Conservation (phyloP, 2,888 invertebrate genomes). For the Amblyjoppa fuscipennis region DNA sequence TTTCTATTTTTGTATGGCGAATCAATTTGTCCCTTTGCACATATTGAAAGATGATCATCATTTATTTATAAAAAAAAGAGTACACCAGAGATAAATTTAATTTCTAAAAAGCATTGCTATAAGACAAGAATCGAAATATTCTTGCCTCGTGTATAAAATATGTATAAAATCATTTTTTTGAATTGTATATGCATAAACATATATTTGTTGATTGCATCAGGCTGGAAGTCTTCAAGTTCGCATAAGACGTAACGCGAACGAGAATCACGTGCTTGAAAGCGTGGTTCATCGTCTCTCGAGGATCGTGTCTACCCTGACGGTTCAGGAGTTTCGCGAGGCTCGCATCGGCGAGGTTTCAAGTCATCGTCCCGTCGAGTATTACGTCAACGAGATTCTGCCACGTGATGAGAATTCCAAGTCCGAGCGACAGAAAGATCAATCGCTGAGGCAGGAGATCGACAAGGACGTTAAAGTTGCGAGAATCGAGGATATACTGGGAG, state of each 20-base stretch:
- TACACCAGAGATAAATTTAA: no score
- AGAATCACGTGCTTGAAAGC: constrained; percentile 87
- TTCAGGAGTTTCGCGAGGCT: constrained; percentile 85
- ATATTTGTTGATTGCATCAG: constrained; percentile 76
- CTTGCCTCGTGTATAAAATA: no score
- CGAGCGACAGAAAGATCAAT: constrained; percentile 2
- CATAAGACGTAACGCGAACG: constrained; percentile 88
- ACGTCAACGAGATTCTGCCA: constrained; percentile 75
- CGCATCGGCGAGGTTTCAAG: constrained; percentile 33
- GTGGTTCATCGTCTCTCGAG: constrained; percentile 87
- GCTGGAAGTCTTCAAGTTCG: constrained; percentile 87
- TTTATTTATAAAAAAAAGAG: neutral
- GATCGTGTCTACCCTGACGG: constrained; percentile 86
- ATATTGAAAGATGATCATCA: neutral
- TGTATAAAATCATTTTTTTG: neutral
- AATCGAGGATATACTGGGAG: constrained; percentile 68
- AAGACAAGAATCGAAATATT: no score
- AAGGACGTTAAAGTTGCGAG: constrained; percentile 57
- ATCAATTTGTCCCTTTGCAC: neutral
- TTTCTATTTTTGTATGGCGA: neutral
- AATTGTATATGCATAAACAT: neutral
- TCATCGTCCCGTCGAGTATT: constrained; percentile 73
- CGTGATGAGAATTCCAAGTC: constrained; percentile 26
- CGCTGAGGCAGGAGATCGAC: constrained; percentile 29
- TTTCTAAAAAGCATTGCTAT: no score